Base-by-base conservation (phyloP, 2,113 vertebrate genomes). In the Melospiza georgiana region DNA sequence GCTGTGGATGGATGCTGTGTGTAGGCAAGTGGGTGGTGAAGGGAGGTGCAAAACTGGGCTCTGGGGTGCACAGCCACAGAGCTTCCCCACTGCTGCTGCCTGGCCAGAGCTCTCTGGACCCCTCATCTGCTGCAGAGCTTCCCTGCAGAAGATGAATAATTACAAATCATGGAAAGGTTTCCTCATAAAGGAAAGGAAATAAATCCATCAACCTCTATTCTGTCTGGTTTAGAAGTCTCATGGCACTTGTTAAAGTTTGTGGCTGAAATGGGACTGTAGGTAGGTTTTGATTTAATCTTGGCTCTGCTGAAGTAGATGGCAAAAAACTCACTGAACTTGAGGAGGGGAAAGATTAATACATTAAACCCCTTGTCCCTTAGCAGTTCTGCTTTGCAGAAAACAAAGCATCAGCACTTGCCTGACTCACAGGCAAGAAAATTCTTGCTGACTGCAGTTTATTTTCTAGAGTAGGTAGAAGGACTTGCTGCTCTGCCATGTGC, bases 211-310 rank as follows among this genome's bases (percentile, higher is more conserved):
- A 33, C 16, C 15, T 81, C 65, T 72, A 15, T 71, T 93, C 61
- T 86, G 52, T 49, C 41, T 93, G 65, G 58, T 94, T 91, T 72
- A 93, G 75, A 44, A 62, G 44, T 74, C 61, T 90, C 73, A 17
- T 7, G 39, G 37, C 49, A 84, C 49, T 80, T 94, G 52, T 88
- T 89, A 68, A 97, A 92, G 52, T 81, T 81, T 80, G 74, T 82
- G 62, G 31, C 54, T 76, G 77, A 92, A 87, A 57, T 55, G 49
- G 89, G 69, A 87, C 69, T 3, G 0, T 68, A 73, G 71, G 41
- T 52, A 67, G 73, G 30, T 93, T 95, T 93, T 87, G 44, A 84
- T 90, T 86, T 87, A 84, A 68, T 87, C 41, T 78, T 91, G 77
- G 51, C 39, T 83, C n/a, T 59, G 49, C n/a, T 84, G 62, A 75